Base-by-base conservation (phyloP, 1,140 invertebrate species). In the Ceratitis capitata region DNA sequence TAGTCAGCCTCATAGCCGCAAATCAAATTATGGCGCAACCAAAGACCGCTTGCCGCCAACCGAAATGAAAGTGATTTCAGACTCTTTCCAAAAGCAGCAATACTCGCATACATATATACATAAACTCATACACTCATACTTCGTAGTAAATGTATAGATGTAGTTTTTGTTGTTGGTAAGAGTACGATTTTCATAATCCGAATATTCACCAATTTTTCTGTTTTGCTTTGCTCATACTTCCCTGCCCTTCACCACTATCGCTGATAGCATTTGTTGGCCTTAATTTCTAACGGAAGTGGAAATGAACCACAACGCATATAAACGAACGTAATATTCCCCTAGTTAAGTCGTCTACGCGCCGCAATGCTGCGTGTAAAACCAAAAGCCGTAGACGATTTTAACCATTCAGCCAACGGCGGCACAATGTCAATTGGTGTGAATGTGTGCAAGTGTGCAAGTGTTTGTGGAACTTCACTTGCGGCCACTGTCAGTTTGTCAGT, bases 231-330 rank as follows among this genome's bases (percentile, higher is more conserved):
- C 61, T 32, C 32, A 9, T n/a, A 56, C 51, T 56, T 9, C 51
- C 19, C 19, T 56, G n/a, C 14, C n/a, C n/a, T n/a, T n/a, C n/a
- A n/a, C n/a, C n/a, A 47, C 26, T 61, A 35, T 1, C 26, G 42
- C 16, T 74, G 84, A 9, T 23, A 26, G 61, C 58, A 85, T 69
- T 85, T 78, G 58, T 86, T 86, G 86, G 53, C 86, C 86, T 86
- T 86, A 86, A 86, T 86, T 86, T 86, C 58, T 69, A 86, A 78
- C 86, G 86, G 86, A 86, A 85, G 64, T 64, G 86, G 86, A 86
- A 86, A 86, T 85, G 86, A 86, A 85, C 86, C 84, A 83, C 74
- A 82, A 78, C 78, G 86, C 42, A 26, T 78, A 78, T 78, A 78
- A 78, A 45, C 69, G 69, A 23, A 78, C 69, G 39, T 78, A 78